Base-by-base conservation (phyloP, 2,888 invertebrate species). In the Drosophila subquinaria region DNA sequence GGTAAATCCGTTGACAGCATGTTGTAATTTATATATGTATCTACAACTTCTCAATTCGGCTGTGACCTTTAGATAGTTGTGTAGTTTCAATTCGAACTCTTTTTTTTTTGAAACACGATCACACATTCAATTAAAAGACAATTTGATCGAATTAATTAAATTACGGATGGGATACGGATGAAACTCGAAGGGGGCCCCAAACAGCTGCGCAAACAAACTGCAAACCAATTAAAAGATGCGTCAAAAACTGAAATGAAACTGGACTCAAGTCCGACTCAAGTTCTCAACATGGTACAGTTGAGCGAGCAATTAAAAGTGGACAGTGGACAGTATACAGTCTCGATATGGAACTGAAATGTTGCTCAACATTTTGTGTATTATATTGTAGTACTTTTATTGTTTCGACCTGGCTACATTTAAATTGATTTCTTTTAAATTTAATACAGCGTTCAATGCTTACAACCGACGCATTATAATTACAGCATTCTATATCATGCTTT, bases 61-160 rank as follows among this genome's bases (percentile, higher is more conserved):
- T 17, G 40, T 62, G 76, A 75, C 63, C 76, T 76, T 79, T 69
- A 17, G 10, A 42, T 52, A 20, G 36, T 56, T 30, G 15, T 35
- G 59, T 67, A 56, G 66, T 35, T 52, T 30, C 10, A 27, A 33
- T 23, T 50, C 35, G 59, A 77, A 71, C 53, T 67, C 43, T 60
- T 13, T 69, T 60, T 13, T 69, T 38, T n/a, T n/a, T 38, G 75
- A 55, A 87, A 77, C 51, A 57, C 57, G 88, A 85, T 87, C 85
- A 70, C 85, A 72, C 65, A 52, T 88, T 85, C 89, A 85, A 85
- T 85, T 85, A 85, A 85, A 89, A 89, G 85, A 84, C 85, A 89
- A 87, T 85, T 85, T 88, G 45, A 84, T 85, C 85, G 82, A 89
- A 89, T 89, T 89, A 89, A 85, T 89, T 81, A 66, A 85, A 89